These are phyloP conservation scores for Tuberolachnus salignus DNA, from an alignment of 2,888 invertebrate species.

Conservation along the genomic window DNA sequence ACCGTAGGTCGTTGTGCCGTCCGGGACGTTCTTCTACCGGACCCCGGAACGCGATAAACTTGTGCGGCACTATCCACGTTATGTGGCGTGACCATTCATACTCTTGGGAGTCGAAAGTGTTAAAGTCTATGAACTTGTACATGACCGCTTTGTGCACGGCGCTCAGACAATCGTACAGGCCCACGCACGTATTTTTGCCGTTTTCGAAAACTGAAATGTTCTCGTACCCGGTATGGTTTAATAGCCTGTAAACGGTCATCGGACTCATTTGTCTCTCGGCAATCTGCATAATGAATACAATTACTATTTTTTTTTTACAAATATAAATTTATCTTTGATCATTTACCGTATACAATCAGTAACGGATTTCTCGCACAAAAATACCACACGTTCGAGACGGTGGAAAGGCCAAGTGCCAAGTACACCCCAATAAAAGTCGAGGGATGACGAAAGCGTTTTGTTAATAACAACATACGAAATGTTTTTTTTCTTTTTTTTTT, in stretches of 20 bases:
- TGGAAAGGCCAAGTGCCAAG: too few relatives aligned
- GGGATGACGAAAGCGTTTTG: too few relatives aligned
- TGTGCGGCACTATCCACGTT: slow-evolving; percentile 4
- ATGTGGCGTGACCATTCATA: neutral
- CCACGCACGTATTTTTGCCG: neutral
- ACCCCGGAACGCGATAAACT: slow-evolving; percentile 15
- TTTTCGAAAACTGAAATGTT: neutral
- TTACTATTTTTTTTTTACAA: too few relatives aligned
- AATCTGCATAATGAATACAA: neutral
- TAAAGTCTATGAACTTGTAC: neutral
- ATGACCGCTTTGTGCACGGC: neutral
- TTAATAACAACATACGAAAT: too few relatives aligned
- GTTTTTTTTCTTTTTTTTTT: too few relatives aligned
- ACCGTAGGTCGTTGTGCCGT: neutral
- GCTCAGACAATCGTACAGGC: neutral
- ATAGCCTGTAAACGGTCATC: neutral
- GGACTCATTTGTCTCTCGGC: neutral
- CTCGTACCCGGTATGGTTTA: neutral
- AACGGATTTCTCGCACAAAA: too few relatives aligned
- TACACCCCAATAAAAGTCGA: too few relatives aligned
- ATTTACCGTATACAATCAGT: too few relatives aligned
- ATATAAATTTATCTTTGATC: too few relatives aligned
- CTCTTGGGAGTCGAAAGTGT: neutral
- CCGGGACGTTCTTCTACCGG: neutral
- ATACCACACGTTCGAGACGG: too few relatives aligned